Base-by-base conservation (phyloP, 2,888 invertebrate genomes). In the Archips xylosteana region DNA sequence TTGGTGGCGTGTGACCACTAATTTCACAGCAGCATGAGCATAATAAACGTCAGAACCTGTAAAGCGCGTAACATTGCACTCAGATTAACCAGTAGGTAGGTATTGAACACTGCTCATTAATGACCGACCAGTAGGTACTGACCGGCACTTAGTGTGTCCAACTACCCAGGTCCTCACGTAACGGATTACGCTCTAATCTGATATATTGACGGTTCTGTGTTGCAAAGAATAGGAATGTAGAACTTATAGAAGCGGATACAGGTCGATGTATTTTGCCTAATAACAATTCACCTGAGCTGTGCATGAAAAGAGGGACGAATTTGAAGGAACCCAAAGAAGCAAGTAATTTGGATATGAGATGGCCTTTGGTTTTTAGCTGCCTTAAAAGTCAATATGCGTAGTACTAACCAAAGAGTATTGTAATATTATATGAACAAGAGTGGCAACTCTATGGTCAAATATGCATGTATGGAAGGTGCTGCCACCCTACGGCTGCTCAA, bases 121-220 rank as follows among this genome's bases (percentile, higher is more conserved):
- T 57, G 23, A 57, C 57, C 32, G 57, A 32, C 23, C 57, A 57
- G 32, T n/a, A n/a, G n/a, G n/a, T 12, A 57, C 32, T 12, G 32
- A 3, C 32, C 32, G 32, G 32, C 57, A 57, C 32, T 73, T 73
- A 73, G 73, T 60, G 64, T 64, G 72, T 32, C 68, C 59, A 68
- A 62, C 57, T 57, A 64, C 47, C 68, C 64, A 73, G 69, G 54
- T 42, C 34, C 49, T 61, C 73, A 69, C 73, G 73, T 73, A 73
- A 73, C 64, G 73, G 64, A 69, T 69, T 73, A 73, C 64, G 73
- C 63, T 68, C 34, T 64, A 69, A 73, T 73, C 73, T 51, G 63
- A 73, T 73, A 51, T 68, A 69, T 73, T 69, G 51, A 60, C 59
- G 69, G 68, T 73, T 60, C 51, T 60, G 67, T 54, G 61, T 51